Evolutionary conservation across 2,888 invertebrate genomes (phyloP).

Genomic region (Drosophila neotestacea): DNA sequence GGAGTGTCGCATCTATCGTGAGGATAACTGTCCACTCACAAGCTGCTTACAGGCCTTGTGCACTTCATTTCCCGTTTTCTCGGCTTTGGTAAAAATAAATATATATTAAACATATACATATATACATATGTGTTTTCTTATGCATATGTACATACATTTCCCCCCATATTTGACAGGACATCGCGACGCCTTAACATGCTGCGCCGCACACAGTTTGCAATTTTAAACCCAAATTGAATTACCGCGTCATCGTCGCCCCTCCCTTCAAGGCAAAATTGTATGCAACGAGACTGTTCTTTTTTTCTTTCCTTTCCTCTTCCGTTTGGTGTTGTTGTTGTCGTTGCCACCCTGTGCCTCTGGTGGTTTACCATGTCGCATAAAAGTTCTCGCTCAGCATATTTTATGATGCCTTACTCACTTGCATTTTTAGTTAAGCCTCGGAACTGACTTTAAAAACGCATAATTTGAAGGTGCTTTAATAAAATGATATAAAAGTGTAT

Average conservation of each 20-base stretch:
- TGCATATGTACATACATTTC: conserved; percentile 4
- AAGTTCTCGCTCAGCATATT: conserved; percentile 53
- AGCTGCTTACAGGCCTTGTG: conserved; percentile 17
- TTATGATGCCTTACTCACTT: conserved; percentile 45
- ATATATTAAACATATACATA: conserved; percentile 7
- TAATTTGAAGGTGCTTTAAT: neutral
- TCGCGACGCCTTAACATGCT: conserved; percentile 47
- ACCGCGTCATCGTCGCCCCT: conserved; percentile 39
- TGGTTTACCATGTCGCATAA: conserved; percentile 25
- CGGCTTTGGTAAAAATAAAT: conserved; percentile 3
- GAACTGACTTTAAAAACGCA: conserved; percentile 15
- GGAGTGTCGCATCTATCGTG: conserved; percentile 1
- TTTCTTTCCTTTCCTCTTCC: neutral
- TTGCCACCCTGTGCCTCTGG: neutral
- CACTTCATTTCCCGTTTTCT: conserved; percentile 2
- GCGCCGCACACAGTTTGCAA: conserved; percentile 59
- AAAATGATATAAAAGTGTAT: conserved; percentile 9
- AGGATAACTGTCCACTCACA: conserved; percentile 21
- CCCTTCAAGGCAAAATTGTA: conserved; percentile 13
- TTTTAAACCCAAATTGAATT: conserved; percentile 76
- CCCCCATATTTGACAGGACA: conserved; percentile 17
- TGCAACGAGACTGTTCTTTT: neutral
- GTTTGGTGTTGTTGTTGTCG: neutral
- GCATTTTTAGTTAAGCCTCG: conserved; percentile 27
- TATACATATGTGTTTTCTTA: neutral